Evolutionary conservation across 2,888 invertebrate species (phyloP).

Genomic region (Lampropteryx suffumata): DNA sequence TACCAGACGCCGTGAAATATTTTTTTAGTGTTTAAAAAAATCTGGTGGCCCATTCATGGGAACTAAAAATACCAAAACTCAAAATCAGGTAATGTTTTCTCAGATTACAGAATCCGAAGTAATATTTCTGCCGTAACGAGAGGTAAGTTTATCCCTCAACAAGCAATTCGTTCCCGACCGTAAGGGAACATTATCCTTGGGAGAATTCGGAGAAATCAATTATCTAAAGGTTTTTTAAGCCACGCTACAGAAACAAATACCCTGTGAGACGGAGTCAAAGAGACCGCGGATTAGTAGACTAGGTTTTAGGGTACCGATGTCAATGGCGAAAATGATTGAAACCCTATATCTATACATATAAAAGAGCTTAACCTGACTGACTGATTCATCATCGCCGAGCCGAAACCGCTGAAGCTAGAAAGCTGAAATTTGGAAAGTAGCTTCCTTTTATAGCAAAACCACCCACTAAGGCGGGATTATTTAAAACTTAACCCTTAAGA

Average conservation of each 20-base stretch:
- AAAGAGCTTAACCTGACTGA: too few relatives aligned
- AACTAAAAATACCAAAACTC: constrained; percentile 4
- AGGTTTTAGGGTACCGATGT: constrained; percentile 44
- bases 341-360: too few relatives aligned
- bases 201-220: constrained; percentile 75
- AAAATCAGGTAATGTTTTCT: constrained; percentile 61
- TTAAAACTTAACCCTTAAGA: too few relatives aligned
- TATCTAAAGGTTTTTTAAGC: constrained; percentile 73
- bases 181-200: constrained; percentile 69
- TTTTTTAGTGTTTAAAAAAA: too few relatives aligned
- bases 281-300: constrained; percentile 73
- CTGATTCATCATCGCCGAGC: too few relatives aligned
- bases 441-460: too few relatives aligned
- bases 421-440: too few relatives aligned
- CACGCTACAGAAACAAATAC: constrained; percentile 73
- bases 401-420: too few relatives aligned
- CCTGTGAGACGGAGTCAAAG: constrained; percentile 67
- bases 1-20: too few relatives aligned
- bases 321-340: neutral
- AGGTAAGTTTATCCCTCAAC: constrained; percentile 75
- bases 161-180: constrained; percentile 75
- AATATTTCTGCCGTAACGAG: constrained; percentile 66
- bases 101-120: constrained; percentile 57
- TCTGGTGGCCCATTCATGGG: constrained; percentile 17
- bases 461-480: too few relatives aligned